phyloP scores from a whole-genome alignment of 2,797 vertebrate species.

The Epinephelus awoara region DNA sequence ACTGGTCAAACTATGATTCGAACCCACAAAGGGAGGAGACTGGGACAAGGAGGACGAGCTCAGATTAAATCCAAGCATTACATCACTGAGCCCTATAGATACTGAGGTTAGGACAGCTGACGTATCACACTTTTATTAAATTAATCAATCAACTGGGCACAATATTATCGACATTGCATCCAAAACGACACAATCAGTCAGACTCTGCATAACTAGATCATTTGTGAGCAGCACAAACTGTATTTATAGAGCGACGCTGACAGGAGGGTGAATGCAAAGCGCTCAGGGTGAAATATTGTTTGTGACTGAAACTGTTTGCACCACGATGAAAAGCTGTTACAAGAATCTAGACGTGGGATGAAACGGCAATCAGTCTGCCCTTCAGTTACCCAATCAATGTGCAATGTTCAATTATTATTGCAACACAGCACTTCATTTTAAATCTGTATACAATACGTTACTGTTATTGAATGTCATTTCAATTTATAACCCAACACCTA shows the following conservation, averaged over 20 bases:
- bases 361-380: slow-evolving; percentile 19
- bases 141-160: slow-evolving; percentile 28
- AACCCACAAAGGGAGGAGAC: neutral
- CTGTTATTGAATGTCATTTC: slow-evolving; percentile 3
- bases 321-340: slow-evolving; percentile 14
- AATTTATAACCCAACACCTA: slow-evolving; percentile 19
- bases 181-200: slow-evolving; percentile 22
- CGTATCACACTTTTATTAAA: neutral
- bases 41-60: neutral
- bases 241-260: slow-evolving; percentile 21
- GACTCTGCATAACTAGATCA: neutral
- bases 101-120: neutral
- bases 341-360: neutral
- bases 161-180: slow-evolving; percentile 11
- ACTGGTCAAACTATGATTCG: slow-evolving; percentile 1
- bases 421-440: slow-evolving; percentile 1
- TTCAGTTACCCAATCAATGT: slow-evolving; percentile 10
- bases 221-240: slow-evolving; percentile 10
- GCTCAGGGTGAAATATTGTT: slow-evolving; percentile 17
- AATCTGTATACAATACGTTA: neutral
- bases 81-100: neutral
- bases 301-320: slow-evolving; percentile 27
- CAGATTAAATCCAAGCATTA: neutral
- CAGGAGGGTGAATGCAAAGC: neutral
- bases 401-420: slow-evolving; percentile 4